Percentiles rank a stretch among this genome's conserved stretches.
These are phyloP conservation scores for Scaptomyza graminum DNA, from an alignment of 1,140 invertebrate species.

Conservation along the genomic window DNA sequence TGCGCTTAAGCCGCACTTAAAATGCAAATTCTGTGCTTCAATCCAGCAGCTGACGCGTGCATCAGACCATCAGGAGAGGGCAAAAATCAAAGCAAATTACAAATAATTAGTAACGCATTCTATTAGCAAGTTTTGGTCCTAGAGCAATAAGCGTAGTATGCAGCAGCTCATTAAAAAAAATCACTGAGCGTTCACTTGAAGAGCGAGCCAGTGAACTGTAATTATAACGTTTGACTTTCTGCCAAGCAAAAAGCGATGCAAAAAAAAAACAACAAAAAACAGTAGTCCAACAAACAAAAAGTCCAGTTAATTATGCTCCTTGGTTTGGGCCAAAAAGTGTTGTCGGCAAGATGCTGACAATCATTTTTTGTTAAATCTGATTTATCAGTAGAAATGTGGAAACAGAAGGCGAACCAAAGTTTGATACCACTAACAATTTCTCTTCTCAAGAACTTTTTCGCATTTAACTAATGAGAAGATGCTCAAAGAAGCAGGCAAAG, in stretches of 20 bases:
- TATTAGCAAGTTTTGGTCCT: constrained; percentile 19
- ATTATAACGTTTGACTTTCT: constrained; percentile 55
- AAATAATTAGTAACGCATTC: constrained; percentile 72
- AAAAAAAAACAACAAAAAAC: background rate
- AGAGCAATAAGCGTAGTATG: background rate
- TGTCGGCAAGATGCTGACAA: constrained; percentile 22
- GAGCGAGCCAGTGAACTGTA: constrained; percentile 42
- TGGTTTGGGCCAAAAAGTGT: constrained; percentile 27
- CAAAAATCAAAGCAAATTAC: constrained; percentile 73
- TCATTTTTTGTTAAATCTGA: constrained; percentile 26
- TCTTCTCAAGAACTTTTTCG: background rate
- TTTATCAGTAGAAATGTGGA: constrained; percentile 6
- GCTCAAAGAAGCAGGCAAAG: background rate
- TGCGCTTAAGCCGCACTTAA: constrained; percentile 62
- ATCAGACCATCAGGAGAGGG: background rate
- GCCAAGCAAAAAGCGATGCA: background rate
- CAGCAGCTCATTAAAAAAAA: constrained; percentile 56
- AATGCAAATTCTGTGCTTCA: constrained; percentile 14
- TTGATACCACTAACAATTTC: background rate
- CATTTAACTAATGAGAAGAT: constrained; percentile 26
- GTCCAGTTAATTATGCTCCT: constrained; percentile 61
- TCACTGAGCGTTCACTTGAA: constrained; percentile 26
- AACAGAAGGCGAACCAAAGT: constrained; percentile 16
- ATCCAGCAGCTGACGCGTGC: background rate
- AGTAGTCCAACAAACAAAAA: constrained; percentile 32